Evolutionary conservation across 1,140 invertebrate species (phyloP).

Genomic region (fruit fly (Drosophila melanogaster)): Release_6_plus_ISO1_MT NT_033779.5:7079001-7079500

Average conservation of each 20-base stretch:
- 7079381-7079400: not conserved
- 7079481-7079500: not conserved
- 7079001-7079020: constrained; percentile 72
- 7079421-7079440: not conserved
- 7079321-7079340: constrained; percentile 23
- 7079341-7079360: constrained; percentile 15
- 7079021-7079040: constrained; percentile 42
- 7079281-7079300: constrained; percentile 65
- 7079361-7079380: not conserved
- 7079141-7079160: constrained; percentile 43
- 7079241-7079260: constrained; percentile 50
- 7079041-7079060: constrained; percentile 55
- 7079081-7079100: constrained; percentile 71
- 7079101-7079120: not conserved
- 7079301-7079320: constrained; percentile 71
- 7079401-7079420: not conserved
- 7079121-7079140: constrained; percentile 2
- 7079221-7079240: constrained; percentile 14
- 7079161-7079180: constrained; percentile 82
- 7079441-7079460: not conserved
- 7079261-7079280: constrained; percentile 46
- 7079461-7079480: too few species aligned
- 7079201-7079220: constrained; percentile 71
- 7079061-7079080: constrained; percentile 67
- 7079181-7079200: constrained; percentile 45